Evolutionary conservation across 2,797 vertebrate species (phyloP), one percentile per base, ranked within the genome.

Genomic region (Melanotaenia parkinsoni): DNA sequence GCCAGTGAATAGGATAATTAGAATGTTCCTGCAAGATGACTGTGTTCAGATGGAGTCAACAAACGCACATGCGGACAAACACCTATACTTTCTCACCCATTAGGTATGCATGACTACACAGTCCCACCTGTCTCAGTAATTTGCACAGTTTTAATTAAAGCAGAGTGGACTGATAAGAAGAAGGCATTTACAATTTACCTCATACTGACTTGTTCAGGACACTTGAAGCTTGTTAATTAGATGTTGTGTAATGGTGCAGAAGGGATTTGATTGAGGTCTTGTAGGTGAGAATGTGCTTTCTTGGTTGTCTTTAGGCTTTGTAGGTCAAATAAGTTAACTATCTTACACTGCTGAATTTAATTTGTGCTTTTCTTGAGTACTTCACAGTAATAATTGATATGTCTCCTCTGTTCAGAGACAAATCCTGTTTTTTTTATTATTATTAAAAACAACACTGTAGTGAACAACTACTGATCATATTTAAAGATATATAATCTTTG

Each of bases 21-120:
- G 86, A 89, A 93, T 82, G 86, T 92, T 94, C 87, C 91, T 91
- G 89, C 84, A 95, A 95, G 92, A 93, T 90, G 89, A 71, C 47
- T 76, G 82, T 80, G 71, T 64, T 73, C 63, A 7, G 76, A 63
- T 43, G 67, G 40, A 67, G 63, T 71, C 32, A 54, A 70, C 72
- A 86, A 63, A 68, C 45, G 72, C 61, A n/a, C 28, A 8, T 5
- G 40, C 4, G 2, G 59, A 28, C 30, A 63, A 78, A 72, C 51
- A 62, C 67, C 32, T 28, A 68, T 26, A 78, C 18, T 68, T 76
- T 58, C 84, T 76, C 73, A 74, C 56, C 53, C 58, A 28, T 68
- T 65, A 43, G 54, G 22, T 61, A 56, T 1, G 65, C 76, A 73
- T 45, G 75, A 58, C 53, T 24, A 12, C 72, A 63, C 67, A 54